Base-by-base conservation (phyloP, 2,113 vertebrate species). In the Camarhynchus parvulus region DNA sequence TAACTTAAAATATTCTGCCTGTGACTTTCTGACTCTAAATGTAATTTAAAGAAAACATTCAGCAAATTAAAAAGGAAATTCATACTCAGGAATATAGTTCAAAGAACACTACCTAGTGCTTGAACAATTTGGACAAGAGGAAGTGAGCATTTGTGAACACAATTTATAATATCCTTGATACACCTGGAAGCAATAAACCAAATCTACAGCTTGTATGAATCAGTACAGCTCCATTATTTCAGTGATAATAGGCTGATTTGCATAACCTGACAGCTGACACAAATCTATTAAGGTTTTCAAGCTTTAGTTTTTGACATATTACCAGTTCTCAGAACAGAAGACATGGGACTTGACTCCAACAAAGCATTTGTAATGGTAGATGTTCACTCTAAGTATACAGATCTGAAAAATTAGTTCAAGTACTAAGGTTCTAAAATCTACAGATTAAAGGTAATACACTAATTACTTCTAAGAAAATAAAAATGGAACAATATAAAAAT, bases 131-230 rank as follows among this genome's bases (percentile, higher is more conserved):
- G 70, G 55, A 64, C 6, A 68, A 58, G 5, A 90, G 56, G 63
- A 92, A 87, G 20, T 18, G 13, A 87, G 53, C 11, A 31, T 41
- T 74, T 89, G 24, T 59, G 31, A 37, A 70, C 23, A 75, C 10
- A 63, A 56, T 59, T 68, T 79, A 52, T 9, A 47, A 44, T 39
- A 84, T 46, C 21, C 28, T 59, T 67, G 47, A 55, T 61, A 78
- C 24, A 90, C 22, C 47, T 73, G n/a, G 44, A 95, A 96, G 75
- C 39, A 87, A 81, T 44, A 92, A 90, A 78, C 52, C 41, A 72
- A 63, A 78, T 61, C 68, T 77, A 67, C 13, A 78, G 42, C 23
- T 69, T 87, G 14, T 28, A 59, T 44, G 10, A 89, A 81, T 59
- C 67, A 83, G 42, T 47, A 80, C 5, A 67, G 55, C 21, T 72